Conservation (phyloP, 1,140 invertebrate genomes). For the Pseudomyrmex cubaensis region DNA sequence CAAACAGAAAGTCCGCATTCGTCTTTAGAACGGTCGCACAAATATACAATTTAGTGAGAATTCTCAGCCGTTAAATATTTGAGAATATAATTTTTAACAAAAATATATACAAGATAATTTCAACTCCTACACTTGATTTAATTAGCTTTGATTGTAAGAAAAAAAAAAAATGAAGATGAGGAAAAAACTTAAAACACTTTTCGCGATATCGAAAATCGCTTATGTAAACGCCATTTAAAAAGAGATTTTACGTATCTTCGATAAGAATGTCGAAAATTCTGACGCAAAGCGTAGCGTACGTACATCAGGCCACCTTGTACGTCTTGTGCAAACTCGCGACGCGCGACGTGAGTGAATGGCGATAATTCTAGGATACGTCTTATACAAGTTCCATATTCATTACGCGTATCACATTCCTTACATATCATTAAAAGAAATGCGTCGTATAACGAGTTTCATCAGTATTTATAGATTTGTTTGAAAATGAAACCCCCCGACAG, state of each 20-base stretch:
- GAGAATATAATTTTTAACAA: too few relatives aligned
- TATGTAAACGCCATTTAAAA: background rate
- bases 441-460: background rate
- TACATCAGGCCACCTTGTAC: slow-evolving; percentile 14
- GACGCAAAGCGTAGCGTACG: slow-evolving; percentile 34
- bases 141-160: too few relatives aligned
- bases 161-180: too few relatives aligned
- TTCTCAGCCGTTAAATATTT: too few relatives aligned
- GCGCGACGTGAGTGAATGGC: slow-evolving; percentile 32
- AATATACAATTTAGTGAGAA: too few relatives aligned
- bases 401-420: slow-evolving; percentile 17
- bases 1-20: too few relatives aligned
- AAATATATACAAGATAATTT: too few relatives aligned
- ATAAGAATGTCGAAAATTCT: slow-evolving; percentile 38
- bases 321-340: background rate
- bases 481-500: too few relatives aligned
- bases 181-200: background rate
- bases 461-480: background rate
- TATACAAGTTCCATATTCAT: slow-evolving; percentile 34
- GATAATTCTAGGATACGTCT: slow-evolving; percentile 37
- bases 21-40: too few relatives aligned
- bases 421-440: slow-evolving; percentile 9
- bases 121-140: too few relatives aligned
- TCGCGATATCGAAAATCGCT: background rate
- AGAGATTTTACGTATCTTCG: slow-evolving; percentile 3